Base-by-base conservation (phyloP, 2,888 invertebrate species). In the Lamproptera curius region DNA sequence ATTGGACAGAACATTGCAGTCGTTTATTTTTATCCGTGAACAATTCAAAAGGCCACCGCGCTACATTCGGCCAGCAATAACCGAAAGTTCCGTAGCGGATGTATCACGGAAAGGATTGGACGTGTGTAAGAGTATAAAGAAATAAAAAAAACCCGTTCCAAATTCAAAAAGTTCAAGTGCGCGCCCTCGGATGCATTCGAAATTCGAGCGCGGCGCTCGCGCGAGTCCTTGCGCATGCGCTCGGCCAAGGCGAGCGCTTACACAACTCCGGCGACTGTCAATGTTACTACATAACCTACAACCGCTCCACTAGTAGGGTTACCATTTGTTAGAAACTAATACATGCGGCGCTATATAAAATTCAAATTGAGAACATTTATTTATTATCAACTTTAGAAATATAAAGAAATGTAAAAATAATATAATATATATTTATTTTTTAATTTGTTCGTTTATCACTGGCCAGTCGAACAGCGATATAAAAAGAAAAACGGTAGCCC, bases 251-350 rank as follows among this genome's bases (percentile, higher is more conserved):
- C 79, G 61, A 69, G 58, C 67, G 67, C 65, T 70, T 64, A 67
- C 67, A 68, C 69, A 65, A 73, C 78, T 73, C 73, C 56, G 20
- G 58, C 69, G 67, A 75, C 74, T 76, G 82, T 80, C 82, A 82
- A 82, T 82, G 82, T 81, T 78, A 82, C 82, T 78, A 79, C 73
- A 73, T 71, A 73, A 70, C 74, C 73, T 74, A 73, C 71, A 70
- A 70, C 63, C 61, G 61, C 58, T 56, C 54, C 47, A 33, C 33
- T 48, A 48, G 48, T 48, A 48, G 48, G 48, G 48, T 46, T 46
- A 54, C 53, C 56, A 46, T 51, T 42, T 50, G 56, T 60, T 55
- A 58, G 56, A 52, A 54, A 57, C 39, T 20, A 37, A n/a, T n/a
- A n/a, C n/a, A n/a, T n/a, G n/a, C n/a, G n/a, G n/a, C n/a, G n/a